These are phyloP conservation scores for Marasmarcha lunaedactyla DNA, from an alignment of 2,888 invertebrate species.

Conservation along the genomic window DNA sequence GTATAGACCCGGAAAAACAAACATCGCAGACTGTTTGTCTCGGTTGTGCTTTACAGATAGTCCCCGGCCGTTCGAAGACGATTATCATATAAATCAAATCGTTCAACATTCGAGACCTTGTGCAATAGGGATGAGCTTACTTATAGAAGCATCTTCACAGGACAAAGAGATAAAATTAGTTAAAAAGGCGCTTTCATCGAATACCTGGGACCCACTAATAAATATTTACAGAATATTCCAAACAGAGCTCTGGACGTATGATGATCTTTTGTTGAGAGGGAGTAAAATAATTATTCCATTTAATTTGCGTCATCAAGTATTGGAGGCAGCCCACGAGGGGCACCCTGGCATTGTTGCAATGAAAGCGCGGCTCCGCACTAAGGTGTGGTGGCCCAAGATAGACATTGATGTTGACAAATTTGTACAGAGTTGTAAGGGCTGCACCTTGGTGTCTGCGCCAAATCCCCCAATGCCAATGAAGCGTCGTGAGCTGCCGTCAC, in stretches of 20 bases:
- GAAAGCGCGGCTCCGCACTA: conserved; percentile 7
- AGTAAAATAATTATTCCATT: conserved; percentile 13
- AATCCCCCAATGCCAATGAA: conserved; percentile 14
- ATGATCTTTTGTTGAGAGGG: conserved; percentile 13
- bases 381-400: conserved; percentile 16
- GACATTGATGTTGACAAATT: conserved; percentile 14
- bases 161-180: conserved; percentile 9
- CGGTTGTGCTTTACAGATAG: conserved; percentile 7
- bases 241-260: conserved; percentile 20
- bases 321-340: conserved; percentile 10
- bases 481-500: conserved; percentile 10
- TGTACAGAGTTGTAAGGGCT: conserved; percentile 16
- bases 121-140: conserved; percentile 4
- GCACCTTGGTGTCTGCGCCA: conserved; percentile 12
- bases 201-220: conserved; percentile 9
- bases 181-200: conserved; percentile 4
- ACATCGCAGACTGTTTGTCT: conserved; percentile 22
- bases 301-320: conserved; percentile 3
- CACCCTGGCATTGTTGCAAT: no score
- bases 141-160: conserved; percentile 2
- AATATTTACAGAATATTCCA: conserved; percentile 16
- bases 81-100: conserved; percentile 10
- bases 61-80: neutral
- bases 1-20: conserved; percentile 20
- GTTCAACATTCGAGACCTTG: conserved; percentile 4